Evolutionary conservation across 2,888 invertebrate genomes (phyloP), one percentile per base, ranked within the genome.

Genomic region (Nephrotoma flavescens): DNA sequence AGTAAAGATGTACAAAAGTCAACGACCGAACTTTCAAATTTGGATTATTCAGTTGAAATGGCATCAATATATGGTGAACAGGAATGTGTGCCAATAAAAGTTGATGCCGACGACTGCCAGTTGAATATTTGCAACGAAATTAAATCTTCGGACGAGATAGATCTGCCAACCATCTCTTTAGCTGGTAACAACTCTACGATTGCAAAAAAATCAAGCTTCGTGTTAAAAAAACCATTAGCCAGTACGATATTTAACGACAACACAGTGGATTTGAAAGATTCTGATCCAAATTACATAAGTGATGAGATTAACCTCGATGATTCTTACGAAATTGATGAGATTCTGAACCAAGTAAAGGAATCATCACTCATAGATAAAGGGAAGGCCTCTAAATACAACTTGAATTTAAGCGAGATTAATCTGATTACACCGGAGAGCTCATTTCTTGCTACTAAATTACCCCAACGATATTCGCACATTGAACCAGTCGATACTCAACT

Each of bases 301-400:
- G 83, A 42, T 7, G 12, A 71, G 11, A 71, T 71, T 31, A 71
- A 71, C 9, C 71, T 71, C 31, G 71, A 86, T 9, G 86, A 52
- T 86, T 52, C 52, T 3, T 83, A 86, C 41, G 71, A 42, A 6
- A 57, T 86, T 15, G 11, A 86, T 12, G 90, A 90, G 6, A 89
- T 91, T 31, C 86, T 91, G 7, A 89, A 90, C 4, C 89, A 90
- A 86, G 90, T 91, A 11, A 89, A 89, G n/a, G 90, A 90, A 71
- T 90, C 91, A 85, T 89, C 90, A 41, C 89, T 89, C n/a, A 87
- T 89, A 1, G 86, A 90, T 6, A 89, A 89, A 87, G 91, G 91
- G 0, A 89, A 88, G 3, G 89, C 89, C 87, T 90, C 91, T 0
- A 87, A 89, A 19, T 91, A 88, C 52, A 90, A 89, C 42, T 90